Conservation (phyloP, 2,888 invertebrate species). For the Epirrhoe tristata region DNA sequence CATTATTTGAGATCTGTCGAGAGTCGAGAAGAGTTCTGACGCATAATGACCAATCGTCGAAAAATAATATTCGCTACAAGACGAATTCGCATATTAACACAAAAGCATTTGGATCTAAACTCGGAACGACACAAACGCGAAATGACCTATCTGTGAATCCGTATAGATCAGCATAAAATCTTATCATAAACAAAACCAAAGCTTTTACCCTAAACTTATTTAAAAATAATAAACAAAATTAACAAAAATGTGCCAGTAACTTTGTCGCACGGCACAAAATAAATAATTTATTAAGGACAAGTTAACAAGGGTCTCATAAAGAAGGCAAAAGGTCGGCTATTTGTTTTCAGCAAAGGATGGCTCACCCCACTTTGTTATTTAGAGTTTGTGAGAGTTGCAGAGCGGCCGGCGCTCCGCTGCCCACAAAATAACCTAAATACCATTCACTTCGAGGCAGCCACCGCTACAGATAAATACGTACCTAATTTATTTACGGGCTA, state of each 20-base stretch:
- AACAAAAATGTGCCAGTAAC: conserved; percentile 67
- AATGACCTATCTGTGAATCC: too few relatives aligned
- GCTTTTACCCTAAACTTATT: conserved; percentile 55
- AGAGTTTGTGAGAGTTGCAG: conserved; percentile 71
- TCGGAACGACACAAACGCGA: too few relatives aligned
- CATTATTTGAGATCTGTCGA: too few relatives aligned
- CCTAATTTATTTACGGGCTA: not conserved
- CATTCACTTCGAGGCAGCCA: conserved; percentile 33
- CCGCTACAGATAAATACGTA: conserved; percentile 8
- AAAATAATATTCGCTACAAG: too few relatives aligned
- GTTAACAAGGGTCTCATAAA: conserved; percentile 85
- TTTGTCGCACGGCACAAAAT: conserved; percentile 69
- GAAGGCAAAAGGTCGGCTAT: conserved; percentile 84
- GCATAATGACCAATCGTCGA: too few relatives aligned
- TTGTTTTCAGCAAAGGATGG: conserved; percentile 80
- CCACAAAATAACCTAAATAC: conserved; percentile 63
- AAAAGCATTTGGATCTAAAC: too few relatives aligned
- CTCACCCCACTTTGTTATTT: conserved; percentile 79
- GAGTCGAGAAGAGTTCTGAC: too few relatives aligned
- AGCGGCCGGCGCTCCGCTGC: conserved; percentile 51
- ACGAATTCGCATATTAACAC: too few relatives aligned
- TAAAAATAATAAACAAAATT: conserved; percentile 75
- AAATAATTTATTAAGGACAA: conserved; percentile 85
- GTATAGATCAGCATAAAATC: conserved; percentile 34
- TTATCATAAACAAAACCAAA: conserved; percentile 43